phyloP scores from a whole-genome alignment of 2,113 vertebrate genomes.

The Acanthisitta chloris region DNA sequence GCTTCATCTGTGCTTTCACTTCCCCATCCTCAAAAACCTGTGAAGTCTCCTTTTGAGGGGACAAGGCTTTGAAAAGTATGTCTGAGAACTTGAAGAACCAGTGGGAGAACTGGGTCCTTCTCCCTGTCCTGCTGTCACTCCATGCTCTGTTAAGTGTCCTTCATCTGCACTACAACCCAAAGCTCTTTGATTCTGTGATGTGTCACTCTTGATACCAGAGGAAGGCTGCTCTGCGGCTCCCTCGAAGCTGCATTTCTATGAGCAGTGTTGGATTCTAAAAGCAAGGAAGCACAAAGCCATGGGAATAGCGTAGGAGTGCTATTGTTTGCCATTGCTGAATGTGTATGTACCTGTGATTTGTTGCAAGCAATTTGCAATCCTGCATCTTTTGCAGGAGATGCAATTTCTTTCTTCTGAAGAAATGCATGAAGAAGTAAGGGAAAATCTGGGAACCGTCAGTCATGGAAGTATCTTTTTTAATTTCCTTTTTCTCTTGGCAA shows the following conservation, averaged over 20 bases:
- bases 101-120: neutral
- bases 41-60: neutral
- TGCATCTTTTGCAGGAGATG: no score
- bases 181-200: neutral
- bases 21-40: neutral
- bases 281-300: neutral
- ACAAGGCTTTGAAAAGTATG: neutral
- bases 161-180: neutral
- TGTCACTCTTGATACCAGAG: neutral
- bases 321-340: neutral
- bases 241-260: neutral
- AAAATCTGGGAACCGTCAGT: neutral
- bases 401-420: no score
- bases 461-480: neutral
- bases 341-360: neutral
- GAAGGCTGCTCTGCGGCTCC: neutral
- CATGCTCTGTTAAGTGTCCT: neutral
- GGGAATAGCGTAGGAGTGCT: neutral
- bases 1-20: neutral
- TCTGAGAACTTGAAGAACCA: neutral
- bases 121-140: neutral
- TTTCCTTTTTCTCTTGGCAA: slow-evolving; percentile 27
- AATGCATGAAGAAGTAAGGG: neutral
- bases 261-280: neutral
- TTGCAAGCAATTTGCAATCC: neutral